Percentiles rank a stretch among this genome's conserved stretches.
These are phyloP conservation scores for Sitophilus oryzae DNA, from an alignment of 1,140 invertebrate genomes.

Conservation along the genomic window DNA sequence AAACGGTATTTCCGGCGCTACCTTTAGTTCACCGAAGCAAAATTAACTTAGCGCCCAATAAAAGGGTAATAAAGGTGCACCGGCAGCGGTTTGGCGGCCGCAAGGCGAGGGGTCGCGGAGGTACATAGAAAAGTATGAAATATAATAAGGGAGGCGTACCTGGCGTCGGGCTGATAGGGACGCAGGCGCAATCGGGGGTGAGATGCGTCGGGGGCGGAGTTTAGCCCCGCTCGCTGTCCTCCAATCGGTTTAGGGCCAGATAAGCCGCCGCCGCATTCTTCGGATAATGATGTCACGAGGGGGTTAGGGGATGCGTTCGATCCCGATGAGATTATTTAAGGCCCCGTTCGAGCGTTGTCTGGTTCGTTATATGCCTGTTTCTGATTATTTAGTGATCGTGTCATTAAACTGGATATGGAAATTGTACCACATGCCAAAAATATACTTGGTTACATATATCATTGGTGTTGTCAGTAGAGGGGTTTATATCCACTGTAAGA, in stretches of 20 bases:
- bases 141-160: conserved; percentile 22
- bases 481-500: too few relatives aligned
- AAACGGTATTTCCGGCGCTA: too few relatives aligned
- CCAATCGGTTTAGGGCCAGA: conserved; percentile 19
- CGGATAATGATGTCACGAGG: conserved; percentile 20
- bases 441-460: too few relatives aligned
- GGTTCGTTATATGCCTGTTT: too few relatives aligned
- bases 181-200: conserved; percentile 12
- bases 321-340: conserved; percentile 21
- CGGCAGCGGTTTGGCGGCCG: too few relatives aligned
- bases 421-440: too few relatives aligned
- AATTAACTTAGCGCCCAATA: conserved; percentile 25
- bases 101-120: too few relatives aligned
- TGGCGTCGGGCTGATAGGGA: conserved; percentile 5
- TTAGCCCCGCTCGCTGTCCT: conserved; percentile 2
- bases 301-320: conserved; percentile 13
- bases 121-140: conserved; percentile 22
- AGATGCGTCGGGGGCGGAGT: conserved; percentile 19
- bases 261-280: conserved; percentile 22
- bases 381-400: too few relatives aligned
- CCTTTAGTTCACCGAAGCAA: conserved; percentile 22
- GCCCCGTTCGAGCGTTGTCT: conserved; percentile 15
- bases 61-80: conserved; percentile 25
- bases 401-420: too few relatives aligned
- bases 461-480: too few relatives aligned